Base-by-base conservation (phyloP, 2,113 vertebrate species). In the Mastomys natalensis region DNA sequence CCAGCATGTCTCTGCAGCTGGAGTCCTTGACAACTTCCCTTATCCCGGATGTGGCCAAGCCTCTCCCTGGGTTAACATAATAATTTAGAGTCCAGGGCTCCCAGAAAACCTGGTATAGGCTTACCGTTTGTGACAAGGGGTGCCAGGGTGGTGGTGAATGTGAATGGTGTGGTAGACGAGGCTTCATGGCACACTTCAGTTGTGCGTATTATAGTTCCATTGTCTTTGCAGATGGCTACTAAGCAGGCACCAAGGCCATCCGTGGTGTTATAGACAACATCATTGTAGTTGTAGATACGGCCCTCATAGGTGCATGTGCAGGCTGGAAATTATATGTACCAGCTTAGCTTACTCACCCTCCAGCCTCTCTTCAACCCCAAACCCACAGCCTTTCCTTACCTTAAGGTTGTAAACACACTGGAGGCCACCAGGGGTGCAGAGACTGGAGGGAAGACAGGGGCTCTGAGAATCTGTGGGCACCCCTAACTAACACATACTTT, bases 161-260 rank as follows among this genome's bases (percentile, higher is more conserved):
- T 74, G 45, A 97, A 97, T 0, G 96, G 80, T 0, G 17, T 31
- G 0, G n/a, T 91, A 70, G 93, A 0, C 0, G 0, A 9, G 6
- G 3, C 34, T 8, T 13, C 24, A 0, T 72, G 93, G 10, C 97
- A 98, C 0, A 62, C 86, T 48, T 43, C 3, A 0, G 66, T 0
- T 7, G 0, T 82, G 91, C 98, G 98, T 51, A 15, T 11, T 37
- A 99, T 98, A 29, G 98, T 98, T 7, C 98, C 98, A 0, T 99
- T 98, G 37, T 96, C 37, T 1, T 97, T 97, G 0, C 99, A 99
- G 9, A 60, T 87, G 87, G 99, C 99, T 2, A 74, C 92, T 43
- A 99, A n/a, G 90, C 99, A 99, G 95, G 98, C 98, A 0, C 99
- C 99, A 2, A 97, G 98, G 64, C 98, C 98, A 7, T 99, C 99